These are phyloP conservation scores for Paratilapia polleni DNA, from an alignment of 2,113 vertebrate species.

Conservation along the genomic window DNA sequence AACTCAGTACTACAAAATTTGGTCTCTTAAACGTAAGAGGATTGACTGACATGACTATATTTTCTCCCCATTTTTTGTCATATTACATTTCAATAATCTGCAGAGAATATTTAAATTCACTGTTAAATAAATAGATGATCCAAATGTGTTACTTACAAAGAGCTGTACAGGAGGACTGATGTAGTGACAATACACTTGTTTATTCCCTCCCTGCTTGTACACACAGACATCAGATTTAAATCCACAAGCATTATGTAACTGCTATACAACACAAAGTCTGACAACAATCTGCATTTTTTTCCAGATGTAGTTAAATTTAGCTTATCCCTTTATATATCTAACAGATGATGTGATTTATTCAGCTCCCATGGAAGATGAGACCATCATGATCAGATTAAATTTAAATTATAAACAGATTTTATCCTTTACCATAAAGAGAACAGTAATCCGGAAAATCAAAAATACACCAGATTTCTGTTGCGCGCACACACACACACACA, in stretches of 20 bases:
- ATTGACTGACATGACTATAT: neutral
- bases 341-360: neutral
- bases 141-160: neutral
- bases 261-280: slow-evolving; percentile 9
- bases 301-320: slow-evolving; percentile 9
- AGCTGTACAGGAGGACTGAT: neutral
- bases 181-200: neutral
- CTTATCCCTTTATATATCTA: slow-evolving; percentile 1
- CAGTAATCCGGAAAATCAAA: slow-evolving; percentile 1
- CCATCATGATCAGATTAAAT: neutral
- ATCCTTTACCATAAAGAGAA: neutral
- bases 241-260: slow-evolving; percentile 12
- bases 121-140: neutral
- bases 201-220: neutral
- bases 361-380: neutral
- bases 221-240: slow-evolving; percentile 15
- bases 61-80: neutral
- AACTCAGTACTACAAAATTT: neutral
- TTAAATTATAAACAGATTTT: neutral
- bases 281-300: neutral
- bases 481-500: slow-evolving; percentile 17
- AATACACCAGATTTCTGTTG: neutral
- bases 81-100: neutral
- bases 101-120: neutral
- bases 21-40: neutral